These are phyloP conservation scores for Hydropsyche tenuis DNA, from an alignment of 1,140 invertebrate species.

Conservation along the genomic window DNA sequence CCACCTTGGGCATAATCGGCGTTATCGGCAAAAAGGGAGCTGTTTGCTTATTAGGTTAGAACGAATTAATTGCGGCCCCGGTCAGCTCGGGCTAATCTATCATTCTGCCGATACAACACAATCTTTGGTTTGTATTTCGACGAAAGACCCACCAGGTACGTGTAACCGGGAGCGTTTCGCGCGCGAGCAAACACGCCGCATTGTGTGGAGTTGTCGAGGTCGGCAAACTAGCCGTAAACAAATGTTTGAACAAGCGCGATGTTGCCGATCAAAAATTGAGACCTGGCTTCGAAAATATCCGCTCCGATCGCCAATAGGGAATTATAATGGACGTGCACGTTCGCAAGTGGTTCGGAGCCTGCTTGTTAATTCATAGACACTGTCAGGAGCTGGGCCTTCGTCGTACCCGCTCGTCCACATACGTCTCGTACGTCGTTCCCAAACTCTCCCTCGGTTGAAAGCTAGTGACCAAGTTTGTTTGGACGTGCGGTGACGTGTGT, in stretches of 20 bases:
- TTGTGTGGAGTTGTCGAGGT: not conserved
- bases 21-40: slow-evolving; percentile 29
- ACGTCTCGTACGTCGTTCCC: not conserved
- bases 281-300: not conserved
- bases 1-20: slow-evolving; percentile 18
- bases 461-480: slow-evolving; percentile 13
- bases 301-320: not conserved
- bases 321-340: slow-evolving; percentile 6
- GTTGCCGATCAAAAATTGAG: not conserved
- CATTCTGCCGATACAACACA: slow-evolving; percentile 50
- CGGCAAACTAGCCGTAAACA: slow-evolving; percentile 32
- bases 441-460: not conserved
- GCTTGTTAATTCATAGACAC: slow-evolving; percentile 18
- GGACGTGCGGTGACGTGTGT: not conserved
- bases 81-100: slow-evolving; percentile 44
- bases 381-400: slow-evolving; percentile 4
- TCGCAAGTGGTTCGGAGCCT: not conserved
- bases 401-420: slow-evolving; percentile 3
- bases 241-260: slow-evolving; percentile 19
- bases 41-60: slow-evolving; percentile 48
- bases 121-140: slow-evolving; percentile 48
- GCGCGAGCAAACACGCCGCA: not conserved
- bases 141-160: slow-evolving; percentile 21
- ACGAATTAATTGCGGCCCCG: slow-evolving; percentile 47
- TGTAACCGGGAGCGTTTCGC: not conserved